Conservation (phyloP, 2,113 vertebrate genomes). For the Dasyornis broadbenti region DNA sequence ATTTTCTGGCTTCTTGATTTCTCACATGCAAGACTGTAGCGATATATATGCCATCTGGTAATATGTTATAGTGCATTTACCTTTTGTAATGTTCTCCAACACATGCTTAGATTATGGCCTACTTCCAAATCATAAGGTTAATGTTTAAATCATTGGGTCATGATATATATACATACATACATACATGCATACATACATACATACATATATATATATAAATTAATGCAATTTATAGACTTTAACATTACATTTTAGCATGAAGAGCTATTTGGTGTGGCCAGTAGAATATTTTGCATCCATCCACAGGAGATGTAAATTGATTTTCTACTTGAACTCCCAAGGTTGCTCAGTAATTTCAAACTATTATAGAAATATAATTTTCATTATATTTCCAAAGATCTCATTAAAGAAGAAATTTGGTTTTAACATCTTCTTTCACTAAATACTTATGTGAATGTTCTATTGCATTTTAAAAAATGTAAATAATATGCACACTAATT, state of each 20-base stretch:
- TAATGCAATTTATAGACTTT: not conserved
- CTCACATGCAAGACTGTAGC: not conserved
- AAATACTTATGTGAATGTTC: not conserved
- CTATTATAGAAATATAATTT: slow-evolving; percentile 25
- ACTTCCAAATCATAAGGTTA: not conserved
- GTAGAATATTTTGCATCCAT: slow-evolving; percentile 7
- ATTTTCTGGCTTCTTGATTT: not conserved
- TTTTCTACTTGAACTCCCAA: slow-evolving; percentile 50
- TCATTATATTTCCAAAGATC: not conserved
- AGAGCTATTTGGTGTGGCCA: not conserved
- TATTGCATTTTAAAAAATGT: not conserved
- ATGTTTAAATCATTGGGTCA: not conserved
- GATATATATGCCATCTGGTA: not conserved
- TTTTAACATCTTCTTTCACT: not conserved
- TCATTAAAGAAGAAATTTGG: not conserved
- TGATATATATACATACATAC: not conserved
- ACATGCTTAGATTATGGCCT: not conserved
- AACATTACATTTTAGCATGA: not conserved
- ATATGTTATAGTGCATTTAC: not conserved
- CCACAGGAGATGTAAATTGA: slow-evolving; percentile 27
- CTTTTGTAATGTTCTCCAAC: not conserved
- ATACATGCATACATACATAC: no score
- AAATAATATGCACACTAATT: not conserved
- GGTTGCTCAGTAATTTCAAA: slow-evolving; percentile 44
- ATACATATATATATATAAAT: not conserved